These are phyloP conservation scores for Platyscapa corneri DNA, from an alignment of 1,140 invertebrate species.

Conservation along the genomic window DNA sequence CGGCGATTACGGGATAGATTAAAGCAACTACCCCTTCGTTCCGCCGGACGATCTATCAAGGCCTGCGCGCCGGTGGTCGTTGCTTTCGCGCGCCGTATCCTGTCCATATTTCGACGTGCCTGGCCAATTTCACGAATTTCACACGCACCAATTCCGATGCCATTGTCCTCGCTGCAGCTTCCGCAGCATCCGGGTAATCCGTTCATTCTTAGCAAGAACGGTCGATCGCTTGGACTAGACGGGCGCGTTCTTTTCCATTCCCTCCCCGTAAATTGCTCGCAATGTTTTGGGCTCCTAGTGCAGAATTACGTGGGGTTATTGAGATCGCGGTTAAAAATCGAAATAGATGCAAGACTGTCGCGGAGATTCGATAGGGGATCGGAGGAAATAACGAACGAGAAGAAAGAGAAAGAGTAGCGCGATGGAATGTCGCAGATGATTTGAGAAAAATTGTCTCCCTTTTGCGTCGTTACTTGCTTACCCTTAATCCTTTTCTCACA, in stretches of 20 bases:
- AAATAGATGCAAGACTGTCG: neutral
- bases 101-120: neutral
- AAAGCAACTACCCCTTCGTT: constrained; percentile 75
- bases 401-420: neutral
- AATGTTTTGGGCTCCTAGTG: neutral
- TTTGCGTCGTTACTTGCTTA: neutral
- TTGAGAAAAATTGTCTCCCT: constrained; percentile 53
- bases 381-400: neutral
- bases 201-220: neutral
- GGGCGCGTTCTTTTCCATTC: neutral
- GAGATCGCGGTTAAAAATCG: constrained; percentile 12
- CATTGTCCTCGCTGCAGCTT: neutral
- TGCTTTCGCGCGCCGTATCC: neutral
- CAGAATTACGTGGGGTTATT: constrained; percentile 8
- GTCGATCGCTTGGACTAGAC: neutral
- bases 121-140: constrained; percentile 47
- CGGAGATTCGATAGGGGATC: constrained; percentile 21
- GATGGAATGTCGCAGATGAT: constrained; percentile 39
- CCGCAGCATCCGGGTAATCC: neutral
- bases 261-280: neutral
- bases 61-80: constrained; percentile 50
- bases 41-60: constrained; percentile 73
- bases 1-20: constrained; percentile 74
- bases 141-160: constrained; percentile 24
- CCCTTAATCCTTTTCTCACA: constrained; percentile 72